Base-by-base conservation (phyloP, 2,888 invertebrate genomes). In the Agriopis aurantiaria region DNA sequence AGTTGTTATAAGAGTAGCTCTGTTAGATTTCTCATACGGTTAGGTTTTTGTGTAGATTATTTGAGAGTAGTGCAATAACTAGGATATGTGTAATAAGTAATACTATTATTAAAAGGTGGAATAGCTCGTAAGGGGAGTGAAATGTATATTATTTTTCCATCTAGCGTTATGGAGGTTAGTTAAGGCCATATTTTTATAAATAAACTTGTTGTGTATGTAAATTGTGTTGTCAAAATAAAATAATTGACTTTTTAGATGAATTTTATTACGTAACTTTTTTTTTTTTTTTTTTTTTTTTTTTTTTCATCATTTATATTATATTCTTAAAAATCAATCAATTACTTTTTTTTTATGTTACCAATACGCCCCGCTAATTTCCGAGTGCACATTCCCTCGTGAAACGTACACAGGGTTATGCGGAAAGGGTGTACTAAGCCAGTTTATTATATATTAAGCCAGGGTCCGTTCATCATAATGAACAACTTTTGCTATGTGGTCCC, bases 101-200 rank as follows among this genome's bases (percentile, higher is more conserved):
- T 51, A 60, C 72, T 76, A 74, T 66, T 72, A 58, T 53, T 59
- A 46, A 45, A 63, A 23, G 57, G 53, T 56, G 59, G 23, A 66
- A 62, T 59, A 72, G 70, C 65, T 71, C 68, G 51, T 70, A 71
- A 59, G 64, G 60, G 69, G 70, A 70, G 57, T 70, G 60, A 66
- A 67, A 63, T 73, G 68, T 73, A 71, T 65, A 80, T 84, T 87
- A 87, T 89, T 88, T 88, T 89, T 88, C 81, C 87, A 88, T 79
- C 78, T 81, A 83, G 81, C 79, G 79, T 81, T 82, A 80, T 80
- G 57, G 59, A 57, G 58, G 58, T 79, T 80, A 83, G 74, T 73
- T 82, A 83, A 82, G 81, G 80, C 80, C 78, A 80, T 82, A 87
- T 88, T 90, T 91, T 92, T 92, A 91, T 92, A 91, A 89, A 90